These are phyloP conservation scores for Candidula unifasciata DNA, from an alignment of 2,888 invertebrate species.

Conservation along the genomic window DNA sequence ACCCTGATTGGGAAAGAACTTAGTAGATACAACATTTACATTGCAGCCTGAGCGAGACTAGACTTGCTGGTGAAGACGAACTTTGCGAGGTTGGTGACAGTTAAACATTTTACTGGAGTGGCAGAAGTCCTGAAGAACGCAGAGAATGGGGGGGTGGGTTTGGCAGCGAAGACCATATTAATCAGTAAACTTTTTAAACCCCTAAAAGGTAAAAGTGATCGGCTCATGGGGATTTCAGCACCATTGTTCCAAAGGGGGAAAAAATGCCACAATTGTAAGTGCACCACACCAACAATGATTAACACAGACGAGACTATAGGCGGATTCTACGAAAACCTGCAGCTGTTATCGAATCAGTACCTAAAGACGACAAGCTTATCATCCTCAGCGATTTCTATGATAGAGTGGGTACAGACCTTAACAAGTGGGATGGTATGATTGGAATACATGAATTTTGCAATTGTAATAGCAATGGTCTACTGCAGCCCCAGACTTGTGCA, in stretches of 20 bases:
- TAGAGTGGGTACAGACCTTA: conserved; percentile 1
- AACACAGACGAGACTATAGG: conserved; percentile 32
- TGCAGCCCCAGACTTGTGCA: conserved; percentile 29
- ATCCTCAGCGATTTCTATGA: background rate
- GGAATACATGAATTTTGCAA: conserved; percentile 29
- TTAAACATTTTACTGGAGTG: too few relatives aligned
- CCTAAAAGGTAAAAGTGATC: background rate
- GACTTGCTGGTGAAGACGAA: too few relatives aligned
- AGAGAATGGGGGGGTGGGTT: too few relatives aligned
- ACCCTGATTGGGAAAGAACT: too few relatives aligned
- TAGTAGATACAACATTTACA: too few relatives aligned
- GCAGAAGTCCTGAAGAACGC: too few relatives aligned
- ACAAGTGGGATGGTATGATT: background rate
- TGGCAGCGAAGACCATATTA: background rate
- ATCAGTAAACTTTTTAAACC: background rate
- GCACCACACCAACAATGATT: conserved; percentile 26
- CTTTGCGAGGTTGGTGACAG: too few relatives aligned
- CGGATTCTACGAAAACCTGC: conserved; percentile 23
- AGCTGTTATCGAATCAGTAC: conserved; percentile 20
- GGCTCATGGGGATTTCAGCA: conserved; percentile 11
- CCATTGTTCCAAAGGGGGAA: background rate
- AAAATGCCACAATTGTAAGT: conserved; percentile 22
- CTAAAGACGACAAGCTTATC: conserved; percentile 23
- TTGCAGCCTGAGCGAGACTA: too few relatives aligned
- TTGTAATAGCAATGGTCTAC: conserved; percentile 36